Base-by-base conservation (phyloP, 2,113 vertebrate species). In the Todiramphus chloris region DNA sequence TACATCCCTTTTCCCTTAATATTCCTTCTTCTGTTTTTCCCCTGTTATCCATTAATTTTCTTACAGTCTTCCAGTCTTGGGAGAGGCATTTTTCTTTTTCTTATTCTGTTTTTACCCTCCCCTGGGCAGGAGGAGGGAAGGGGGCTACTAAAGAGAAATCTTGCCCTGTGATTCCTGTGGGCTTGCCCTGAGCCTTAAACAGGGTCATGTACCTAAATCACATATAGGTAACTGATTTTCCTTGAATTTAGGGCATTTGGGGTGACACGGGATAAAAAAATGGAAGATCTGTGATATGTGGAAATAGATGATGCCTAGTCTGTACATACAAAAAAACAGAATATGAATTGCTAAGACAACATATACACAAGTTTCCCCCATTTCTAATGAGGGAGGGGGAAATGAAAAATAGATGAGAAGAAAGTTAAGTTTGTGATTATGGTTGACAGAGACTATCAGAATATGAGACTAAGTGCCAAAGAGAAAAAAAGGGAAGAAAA, bases 391-490 rank as follows among this genome's bases (percentile, higher is more conserved):
- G 11, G 28, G 39, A 94, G n/a, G 75, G 2, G 27, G n/a, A 87
- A 88, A 79, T 63, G 5, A 94, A 87, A 94, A 93, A 87, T 44
- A 15, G 41, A 75, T 94, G 37, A 95, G 60, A 70, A 83, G 23
- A 76, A 78, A 83, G 63, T 39, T 83, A 77, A 41, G 11, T 68
- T 70, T 74, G 23, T 91, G 48, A 80, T 73, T 80, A 78, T 81
- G 13, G 20, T 21, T 69, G 31, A 72, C 48, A 84, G 41, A 93
- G 59, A 63, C 44, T 86, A 81, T 74, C 60, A 77, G 64, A 94
- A 50, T 69, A 82, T 17, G 18, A 95, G 56, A 82, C 3, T 33
- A 79, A 77, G 44, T 51, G 66, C 39, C 16, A 91, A 76, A 56
- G 67, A 81, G 60, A 90, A 92, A 56, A 90, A 51, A 76, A 81